These are phyloP conservation scores for Tupaia chinensis DNA, from an alignment of 2,113 vertebrate species.

Conservation along the genomic window DNA sequence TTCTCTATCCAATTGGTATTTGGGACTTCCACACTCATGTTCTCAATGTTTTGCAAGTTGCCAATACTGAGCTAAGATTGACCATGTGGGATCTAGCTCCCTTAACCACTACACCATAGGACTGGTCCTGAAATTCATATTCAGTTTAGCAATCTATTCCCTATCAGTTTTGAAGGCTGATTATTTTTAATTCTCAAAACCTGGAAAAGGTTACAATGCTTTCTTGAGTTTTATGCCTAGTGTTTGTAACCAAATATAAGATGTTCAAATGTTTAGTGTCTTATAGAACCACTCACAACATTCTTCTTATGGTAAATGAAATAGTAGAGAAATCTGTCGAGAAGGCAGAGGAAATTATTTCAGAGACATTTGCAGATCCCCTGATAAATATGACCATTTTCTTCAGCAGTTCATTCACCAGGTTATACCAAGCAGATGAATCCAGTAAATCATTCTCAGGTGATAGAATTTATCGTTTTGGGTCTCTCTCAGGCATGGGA, in stretches of 20 bases:
- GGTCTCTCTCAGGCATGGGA: conserved; percentile 74
- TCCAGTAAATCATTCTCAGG: conserved; percentile 71
- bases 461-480: conserved; percentile 77
- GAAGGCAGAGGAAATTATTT: background rate
- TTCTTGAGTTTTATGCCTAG: background rate
- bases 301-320: background rate
- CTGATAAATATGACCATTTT: background rate
- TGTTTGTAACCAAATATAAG: background rate
- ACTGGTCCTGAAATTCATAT: background rate
- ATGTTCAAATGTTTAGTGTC: background rate
- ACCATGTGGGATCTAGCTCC: too few species aligned
- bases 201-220: background rate
- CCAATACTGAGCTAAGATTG: too few species aligned
- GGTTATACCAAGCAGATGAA: conserved; percentile 48
- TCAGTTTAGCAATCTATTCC: background rate
- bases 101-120: too few species aligned
- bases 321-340: background rate
- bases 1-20: too few species aligned
- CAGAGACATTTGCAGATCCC: background rate
- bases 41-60: too few species aligned
- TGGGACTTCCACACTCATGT: too few species aligned
- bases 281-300: background rate
- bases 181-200: background rate
- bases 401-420: background rate
- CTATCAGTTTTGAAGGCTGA: background rate